These are phyloP conservation scores for Sprattus sprattus DNA, from an alignment of 2,113 vertebrate species.

Conservation along the genomic window DNA sequence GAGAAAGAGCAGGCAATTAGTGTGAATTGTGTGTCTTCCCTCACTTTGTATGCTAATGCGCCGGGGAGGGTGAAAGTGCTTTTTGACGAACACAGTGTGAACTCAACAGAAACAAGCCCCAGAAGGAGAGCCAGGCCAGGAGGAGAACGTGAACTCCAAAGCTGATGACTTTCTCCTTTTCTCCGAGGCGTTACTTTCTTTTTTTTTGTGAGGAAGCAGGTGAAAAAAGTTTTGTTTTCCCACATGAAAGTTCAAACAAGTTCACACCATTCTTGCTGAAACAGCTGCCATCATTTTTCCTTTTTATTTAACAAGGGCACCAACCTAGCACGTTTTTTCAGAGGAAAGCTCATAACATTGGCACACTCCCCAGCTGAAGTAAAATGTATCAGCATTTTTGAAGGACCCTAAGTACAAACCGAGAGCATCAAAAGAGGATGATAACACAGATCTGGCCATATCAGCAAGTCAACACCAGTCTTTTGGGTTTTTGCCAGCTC, in stretches of 20 bases:
- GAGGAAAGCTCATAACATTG: slow-evolving; percentile 13
- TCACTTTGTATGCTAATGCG: slow-evolving; percentile 81
- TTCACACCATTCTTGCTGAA: slow-evolving; percentile 46
- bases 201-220: slow-evolving; percentile 8
- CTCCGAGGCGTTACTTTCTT: slow-evolving; percentile 23
- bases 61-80: slow-evolving; percentile 71
- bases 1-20: slow-evolving; percentile 76
- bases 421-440: not conserved
- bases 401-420: slow-evolving; percentile 11
- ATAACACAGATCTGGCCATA: not conserved
- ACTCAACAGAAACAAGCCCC: slow-evolving; percentile 58
- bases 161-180: slow-evolving; percentile 57
- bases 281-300: slow-evolving; percentile 37
- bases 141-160: slow-evolving; percentile 41
- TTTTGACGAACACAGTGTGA: slow-evolving; percentile 70
- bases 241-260: slow-evolving; percentile 48
- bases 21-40: slow-evolving; percentile 73
- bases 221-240: slow-evolving; percentile 49
- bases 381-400: slow-evolving; percentile 9
- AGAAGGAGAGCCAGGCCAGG: slow-evolving; percentile 57
- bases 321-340: not conserved
- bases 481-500: not conserved
- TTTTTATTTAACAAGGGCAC: slow-evolving; percentile 34
- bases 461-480: not conserved
- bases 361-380: not conserved